Conservation (phyloP, 2,113 vertebrate genomes). For the Gavia stellata region DNA sequence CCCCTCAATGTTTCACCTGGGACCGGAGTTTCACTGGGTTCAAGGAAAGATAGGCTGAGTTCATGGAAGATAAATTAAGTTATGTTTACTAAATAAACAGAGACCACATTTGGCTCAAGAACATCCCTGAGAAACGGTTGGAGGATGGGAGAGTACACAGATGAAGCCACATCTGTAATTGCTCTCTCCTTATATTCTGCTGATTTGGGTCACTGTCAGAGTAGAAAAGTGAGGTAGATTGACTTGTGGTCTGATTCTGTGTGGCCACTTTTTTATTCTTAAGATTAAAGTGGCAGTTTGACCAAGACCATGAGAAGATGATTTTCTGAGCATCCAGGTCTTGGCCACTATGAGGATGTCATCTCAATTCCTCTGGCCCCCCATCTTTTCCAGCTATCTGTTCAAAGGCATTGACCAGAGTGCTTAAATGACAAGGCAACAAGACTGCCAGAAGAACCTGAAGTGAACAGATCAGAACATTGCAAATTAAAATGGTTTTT, state of each 20-base stretch:
- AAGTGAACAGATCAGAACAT: background rate
- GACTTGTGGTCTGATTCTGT: background rate
- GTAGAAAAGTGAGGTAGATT: background rate
- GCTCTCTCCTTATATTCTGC: background rate
- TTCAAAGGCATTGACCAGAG: background rate
- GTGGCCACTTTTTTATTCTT: background rate
- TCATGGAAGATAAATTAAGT: background rate
- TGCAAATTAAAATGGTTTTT: background rate
- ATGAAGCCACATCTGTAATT: background rate
- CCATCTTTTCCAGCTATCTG: background rate
- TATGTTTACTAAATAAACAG: background rate
- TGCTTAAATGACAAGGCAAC: background rate
- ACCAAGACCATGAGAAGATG: background rate
- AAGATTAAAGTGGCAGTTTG: background rate
- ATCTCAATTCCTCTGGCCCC: background rate
- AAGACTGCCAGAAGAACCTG: background rate
- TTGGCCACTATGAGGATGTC: background rate
- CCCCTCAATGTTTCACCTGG: background rate
- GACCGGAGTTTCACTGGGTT: background rate
- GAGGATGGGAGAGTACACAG: fast-evolving
- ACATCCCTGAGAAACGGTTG: background rate
- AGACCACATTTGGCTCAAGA: background rate
- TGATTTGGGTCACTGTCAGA: background rate
- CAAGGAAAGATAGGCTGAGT: background rate
- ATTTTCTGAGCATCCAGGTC: background rate